Evolutionary conservation across 2,113 vertebrate species (phyloP).

Genomic region (Myocastor coypus): DNA sequence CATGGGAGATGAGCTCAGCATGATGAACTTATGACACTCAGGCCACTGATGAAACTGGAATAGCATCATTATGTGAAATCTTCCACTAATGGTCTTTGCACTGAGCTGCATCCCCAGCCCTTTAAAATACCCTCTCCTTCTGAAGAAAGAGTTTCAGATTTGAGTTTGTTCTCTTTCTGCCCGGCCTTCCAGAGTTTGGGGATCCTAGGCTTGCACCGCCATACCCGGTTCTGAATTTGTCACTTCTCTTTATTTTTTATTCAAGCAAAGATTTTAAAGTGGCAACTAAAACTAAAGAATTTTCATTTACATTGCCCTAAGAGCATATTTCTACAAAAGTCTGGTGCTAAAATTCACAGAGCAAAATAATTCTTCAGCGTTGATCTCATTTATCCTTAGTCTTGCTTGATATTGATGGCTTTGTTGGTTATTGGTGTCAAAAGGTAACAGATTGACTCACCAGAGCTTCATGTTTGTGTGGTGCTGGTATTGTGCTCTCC

Average conservation of each 20-base stretch:
- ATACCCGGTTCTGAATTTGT: not conserved
- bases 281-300: not conserved
- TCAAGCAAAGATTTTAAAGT: not conserved
- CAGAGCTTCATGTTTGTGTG: not conserved
- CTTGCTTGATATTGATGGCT: not conserved
- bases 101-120: not conserved
- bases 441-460: not conserved
- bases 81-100: not conserved
- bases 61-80: not conserved
- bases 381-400: slow-evolving; percentile 6
- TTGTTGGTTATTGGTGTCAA: not conserved
- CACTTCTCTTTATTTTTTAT: not conserved
- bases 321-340: not conserved
- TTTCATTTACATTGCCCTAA: not conserved
- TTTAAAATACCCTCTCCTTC: not conserved
- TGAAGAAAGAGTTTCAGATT: not conserved
- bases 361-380: not conserved
- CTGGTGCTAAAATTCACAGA: not conserved
- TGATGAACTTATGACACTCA: slow-evolving; percentile 10
- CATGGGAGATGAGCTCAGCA: not conserved
- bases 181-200: not conserved
- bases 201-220: not conserved
- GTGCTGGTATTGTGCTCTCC: not conserved
- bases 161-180: not conserved
- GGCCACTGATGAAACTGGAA: not conserved